Percentiles rank a stretch among this genome's conserved stretches.
phyloP scores from a whole-genome alignment of 1,140 invertebrate genomes.

The Laupala kohalensis region DNA sequence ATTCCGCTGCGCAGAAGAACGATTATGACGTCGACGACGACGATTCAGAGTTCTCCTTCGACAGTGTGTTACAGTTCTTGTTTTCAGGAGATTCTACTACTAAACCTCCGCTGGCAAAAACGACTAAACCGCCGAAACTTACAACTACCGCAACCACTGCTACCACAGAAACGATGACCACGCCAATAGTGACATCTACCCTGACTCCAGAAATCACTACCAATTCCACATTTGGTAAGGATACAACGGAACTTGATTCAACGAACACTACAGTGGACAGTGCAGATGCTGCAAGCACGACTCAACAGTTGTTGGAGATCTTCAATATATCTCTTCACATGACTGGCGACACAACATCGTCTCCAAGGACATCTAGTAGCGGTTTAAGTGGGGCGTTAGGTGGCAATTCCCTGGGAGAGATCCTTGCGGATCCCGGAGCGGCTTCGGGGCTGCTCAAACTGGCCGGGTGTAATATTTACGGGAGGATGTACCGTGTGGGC shows the following conservation, averaged over 20 bases:
- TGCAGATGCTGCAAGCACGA: background rate
- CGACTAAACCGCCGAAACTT: constrained; percentile 13
- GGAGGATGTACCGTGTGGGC: constrained; percentile 74
- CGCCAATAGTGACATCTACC: background rate
- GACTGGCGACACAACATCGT: background rate
- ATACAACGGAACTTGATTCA: background rate
- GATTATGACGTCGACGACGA: constrained; percentile 20
- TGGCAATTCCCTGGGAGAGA: background rate
- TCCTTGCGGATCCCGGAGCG: background rate
- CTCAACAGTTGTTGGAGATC: background rate
- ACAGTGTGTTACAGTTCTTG: constrained; percentile 39
- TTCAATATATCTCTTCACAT: background rate
- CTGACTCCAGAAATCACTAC: background rate
- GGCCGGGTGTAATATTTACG: constrained; percentile 84
- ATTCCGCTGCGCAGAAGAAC: constrained; percentile 15
- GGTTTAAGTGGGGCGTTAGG: background rate
- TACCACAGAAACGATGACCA: background rate
- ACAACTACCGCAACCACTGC: background rate
- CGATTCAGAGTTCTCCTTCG: constrained; percentile 36
- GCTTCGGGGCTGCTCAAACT: constrained; percentile 52
- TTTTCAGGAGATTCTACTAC: constrained; percentile 29
- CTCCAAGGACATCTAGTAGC: background rate
- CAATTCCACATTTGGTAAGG: constrained; percentile 13
- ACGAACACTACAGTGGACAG: background rate
- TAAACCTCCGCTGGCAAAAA: constrained; percentile 15